Evolutionary conservation across 2,113 vertebrate genomes (phyloP), one percentile per base, ranked within the genome.

Genomic region (Synchiropus splendidus): DNA sequence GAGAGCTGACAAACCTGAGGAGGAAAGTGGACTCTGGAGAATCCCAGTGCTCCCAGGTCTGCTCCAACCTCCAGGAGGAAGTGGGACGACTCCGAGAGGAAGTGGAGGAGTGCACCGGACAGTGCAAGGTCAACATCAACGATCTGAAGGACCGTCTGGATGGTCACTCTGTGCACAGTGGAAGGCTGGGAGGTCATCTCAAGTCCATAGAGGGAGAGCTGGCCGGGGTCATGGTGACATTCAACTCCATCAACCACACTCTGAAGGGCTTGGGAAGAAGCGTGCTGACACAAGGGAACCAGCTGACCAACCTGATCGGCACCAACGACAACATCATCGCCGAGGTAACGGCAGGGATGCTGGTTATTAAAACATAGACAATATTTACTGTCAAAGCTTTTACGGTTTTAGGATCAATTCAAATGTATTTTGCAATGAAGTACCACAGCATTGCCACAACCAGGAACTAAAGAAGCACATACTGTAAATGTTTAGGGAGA

Each of bases 131-230:
- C 10, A 73, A 47, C 39, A 63, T 82, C 3, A 58, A 45, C 3
- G 70, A 88, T 17, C 17, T 79, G 42, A 72, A 77, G n/a, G 77
- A 72, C 0, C 84, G 78, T 0, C 66, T 93, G 18, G 83, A 93
- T 0, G 85, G 85, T n/a, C 89, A 92, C 37, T 79, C 81, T 0
- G 61, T 83, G 6, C 83, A 89, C 0, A 87, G 66, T 4, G 85
- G 82, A 34, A 72, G 51, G 36, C 66, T 88, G 0, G 69, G 77
- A 16, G 78, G 77, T 2, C 87, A 92, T 31, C 82, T 94, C 9
- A 83, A 78, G 74, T 85, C 72, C 5, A 68, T 97, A 51, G 88
- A 89, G 21, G 88, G 82, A 31, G 83, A 94, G 55, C 68, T 95
- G 14, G 78, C 80, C 0, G 75, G 78, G 5, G 81, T 90, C 2